Base-by-base conservation (phyloP, 2,797 vertebrate species). In the Sebastes hopkinsi region DNA sequence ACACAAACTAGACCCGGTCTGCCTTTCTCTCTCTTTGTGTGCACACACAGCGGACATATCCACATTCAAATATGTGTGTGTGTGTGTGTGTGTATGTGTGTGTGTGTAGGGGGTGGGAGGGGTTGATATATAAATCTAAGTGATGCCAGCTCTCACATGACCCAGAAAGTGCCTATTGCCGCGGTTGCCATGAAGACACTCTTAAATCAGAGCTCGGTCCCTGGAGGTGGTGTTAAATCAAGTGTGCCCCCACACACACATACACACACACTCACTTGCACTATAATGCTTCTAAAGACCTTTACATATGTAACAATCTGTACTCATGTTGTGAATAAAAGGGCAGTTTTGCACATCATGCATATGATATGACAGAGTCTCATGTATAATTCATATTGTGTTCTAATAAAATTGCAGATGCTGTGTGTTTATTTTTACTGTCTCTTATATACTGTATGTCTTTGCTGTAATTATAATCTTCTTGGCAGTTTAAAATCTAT, bases 181-280 rank as follows among this genome's bases (percentile, higher is more conserved):
- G 42, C 58, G 77, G 72, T 83, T 12, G 42, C 74, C 73, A 81
- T 82, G 85, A 87, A 85, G 85, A 89, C 18, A 20, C 77, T 84
- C 79, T 84, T 90, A 90, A 91, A 92, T 92, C 86, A 92, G 50
- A 80, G 74, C 73, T 62, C 61, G 55, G 76, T 84, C 84, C 76
- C 79, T 73, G 54, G 84, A 82, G 81, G 34, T 77, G 82, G 56
- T 81, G 38, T 88, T 90, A 86, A 91, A 90, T 93, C 91, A 92
- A 84, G 62, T 59, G n/a, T 23, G n/a, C 62, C 20, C 68, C 55
- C 68, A 67, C 36, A 50, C 68, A 25, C 12, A 69, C 34, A 16
- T 56, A 30, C 23, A n/a, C 34, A 25, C 34, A 46, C 32, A 22
- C 71, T 36, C 65, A 22, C 74, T 58, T 38, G 11, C n/a, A 75